Evolutionary conservation across 2,888 invertebrate species (phyloP), one percentile per base, ranked within the genome.

Genomic region (Caenorhabditis drosophilae): DNA sequence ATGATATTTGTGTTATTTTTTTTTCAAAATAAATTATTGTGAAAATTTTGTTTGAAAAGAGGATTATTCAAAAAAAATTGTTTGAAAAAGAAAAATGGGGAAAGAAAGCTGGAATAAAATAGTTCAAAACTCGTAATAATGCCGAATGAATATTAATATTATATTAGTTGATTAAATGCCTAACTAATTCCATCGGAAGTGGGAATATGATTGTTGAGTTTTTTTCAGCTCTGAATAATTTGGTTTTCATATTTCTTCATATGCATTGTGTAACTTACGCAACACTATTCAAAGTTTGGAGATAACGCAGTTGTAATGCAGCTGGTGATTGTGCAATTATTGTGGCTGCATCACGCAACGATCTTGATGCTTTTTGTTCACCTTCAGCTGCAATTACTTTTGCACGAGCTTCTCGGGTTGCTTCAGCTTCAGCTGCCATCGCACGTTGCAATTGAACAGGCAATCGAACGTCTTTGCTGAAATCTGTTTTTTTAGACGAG

Each of bases 371-470:
- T 57, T 81, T 81, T 52, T 81, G 78, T 84, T 97, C 96, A 27
- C 96, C 96, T 84, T 96, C 96, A 4, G 95, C 95, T 0, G 93
- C 93, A 75, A 95, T 94, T 0, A 64, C 64, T 64, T 80, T 81
- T 1, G 80, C 80, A 22, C 77, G 54, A 11, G 93, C 93, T 84
- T 94, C 93, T 36, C 93, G 88, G 0, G 93, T 90, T 0, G 93
- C 93, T 80, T 94, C 93, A 0, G 93, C 94, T 85, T 94, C 94
- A 0, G 93, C 93, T 0, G 94, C 94, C 94, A 94, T 94, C 0
- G 93, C 93, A 48, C 93, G 88, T 84, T 94, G 94, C 51, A 94
- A 87, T 84, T 93, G 93, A 23, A 93, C 90, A 0, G 94, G 94
- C 61, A 94, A 87, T 62, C 94, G 89, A 4, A 93, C 92, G 84